Evolutionary conservation across 2,888 invertebrate species (phyloP), one percentile per base, ranked within the genome.

Genomic region (Eristalis pertinax): DNA sequence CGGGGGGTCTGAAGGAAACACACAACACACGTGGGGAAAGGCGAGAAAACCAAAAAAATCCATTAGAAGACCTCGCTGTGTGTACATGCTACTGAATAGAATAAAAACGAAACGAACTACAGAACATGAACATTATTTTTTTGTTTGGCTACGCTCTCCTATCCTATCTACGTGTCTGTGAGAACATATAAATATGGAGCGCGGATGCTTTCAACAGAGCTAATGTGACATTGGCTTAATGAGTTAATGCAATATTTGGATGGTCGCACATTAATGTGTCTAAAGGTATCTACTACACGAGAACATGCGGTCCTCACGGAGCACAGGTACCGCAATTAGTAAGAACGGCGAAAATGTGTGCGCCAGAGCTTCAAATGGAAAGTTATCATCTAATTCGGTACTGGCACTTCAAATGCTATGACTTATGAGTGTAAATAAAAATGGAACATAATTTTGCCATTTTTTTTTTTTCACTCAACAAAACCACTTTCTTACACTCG

Each of bases 151-250:
- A 80, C 43, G 13, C 73, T 81, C 62, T 62, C n/a, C n/a, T n/a
- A n/a, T 38, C 68, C 60, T 60, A 58, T 32, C 73, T 26, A 73
- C 50, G 63, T 58, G n/a, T 50, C 43, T 50, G 50, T 50, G 50
- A 7, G 19, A 50, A 50, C 22, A 13, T 24, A 62, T 24, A 26
- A 29, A 38, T 35, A 67, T 62, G 73, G 73, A 24, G 32, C 35
- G 63, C 13, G 50, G 68, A 35, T 43, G 60, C 70, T 43, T 35
- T 75, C 38, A 79, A 72, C 35, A 79, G 72, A 43, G 75, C 75
- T 79, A 82, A 78, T 72, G 77, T 75, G 72, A 83, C 86, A 83
- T 83, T 86, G 86, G 86, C 83, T 74, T 86, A 86, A 83, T 86
- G 86, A 72, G 78, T 68, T 79, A 86, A 86, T 86, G 86, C 83